Base-by-base conservation (phyloP, 2,113 vertebrate species). In the Leptodactylus fuscus region DNA sequence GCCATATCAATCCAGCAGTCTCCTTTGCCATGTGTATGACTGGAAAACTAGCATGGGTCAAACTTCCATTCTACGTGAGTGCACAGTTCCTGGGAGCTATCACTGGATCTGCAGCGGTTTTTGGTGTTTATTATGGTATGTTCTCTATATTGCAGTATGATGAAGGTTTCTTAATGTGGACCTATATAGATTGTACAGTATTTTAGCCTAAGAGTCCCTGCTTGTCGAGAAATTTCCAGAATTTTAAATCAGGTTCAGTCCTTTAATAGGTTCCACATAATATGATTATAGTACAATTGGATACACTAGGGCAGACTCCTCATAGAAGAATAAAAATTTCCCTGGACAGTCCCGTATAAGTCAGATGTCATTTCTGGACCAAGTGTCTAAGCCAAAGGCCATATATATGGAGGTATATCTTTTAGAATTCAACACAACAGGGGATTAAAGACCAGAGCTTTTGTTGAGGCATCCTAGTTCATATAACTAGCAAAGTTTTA, bases 1-100 rank as follows among this genome's bases (percentile, higher is more conserved):
- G 95, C 36, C 98, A 99, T 46, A 91, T 99, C 87, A 99, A 99
- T 91, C 98, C 98, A 12, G 98, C 98, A 0, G 96, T 99, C 81
- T 96, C 98, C 85, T 94, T 99, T 81, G 96, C 97, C 76, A 95
- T 99, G 97, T 96, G 96, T 49, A 89, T 97, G 88, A 92, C 97
- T 87, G 96, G 97, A 88, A 96, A 95, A 88, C 93, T 97, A 87
- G 94, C 94, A 48, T 92, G 97, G 90, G 94, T 89, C 89, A 98
- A 97, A 90, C 94, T 99, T 55, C 97, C 97, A 1, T 93, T 97
- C 86, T 99, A 99, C 49, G 92, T 96, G 67, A 87, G 89, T 83
- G 96, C 97, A 51, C 98, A 99, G 88, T 91, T 97, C 88, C 86
- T 98, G 74, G 98, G 98, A 29, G 97, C 97, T 69, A 98, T 99